Evolutionary conservation across 2,888 invertebrate genomes (phyloP).

Genomic region (Drosophila limbata): DNA sequence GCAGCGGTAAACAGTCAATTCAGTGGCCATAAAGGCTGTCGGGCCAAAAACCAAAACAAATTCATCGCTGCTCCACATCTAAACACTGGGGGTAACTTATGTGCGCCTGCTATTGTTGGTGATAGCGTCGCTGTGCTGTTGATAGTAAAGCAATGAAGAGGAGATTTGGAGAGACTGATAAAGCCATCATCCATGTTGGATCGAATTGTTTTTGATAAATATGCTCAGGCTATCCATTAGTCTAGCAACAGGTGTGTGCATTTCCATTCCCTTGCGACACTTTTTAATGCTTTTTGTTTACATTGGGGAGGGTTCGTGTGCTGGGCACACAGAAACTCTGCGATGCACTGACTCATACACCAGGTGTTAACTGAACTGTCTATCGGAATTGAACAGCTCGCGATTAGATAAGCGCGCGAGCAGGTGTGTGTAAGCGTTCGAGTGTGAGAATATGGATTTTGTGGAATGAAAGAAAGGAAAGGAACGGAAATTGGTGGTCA

Average conservation of each 20-base stretch:
- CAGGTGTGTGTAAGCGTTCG: conserved; percentile 38
- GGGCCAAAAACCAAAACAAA: conserved; percentile 25
- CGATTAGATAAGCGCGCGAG: conserved; percentile 68
- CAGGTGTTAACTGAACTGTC: conserved; percentile 71
- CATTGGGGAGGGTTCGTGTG: conserved; percentile 56
- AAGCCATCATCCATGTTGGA: conserved; percentile 46
- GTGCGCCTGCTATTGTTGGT: conserved; percentile 68
- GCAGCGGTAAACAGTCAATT: conserved; percentile 54
- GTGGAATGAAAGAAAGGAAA: background rate
- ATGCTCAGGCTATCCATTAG: conserved; percentile 23
- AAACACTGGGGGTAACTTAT: conserved; percentile 41
- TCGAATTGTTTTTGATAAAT: conserved; percentile 5
- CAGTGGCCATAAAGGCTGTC: conserved; percentile 42
- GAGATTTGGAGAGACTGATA: conserved; percentile 54
- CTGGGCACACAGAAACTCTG: conserved; percentile 69
- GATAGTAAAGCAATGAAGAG: conserved; percentile 56
- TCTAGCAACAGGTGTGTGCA: conserved; percentile 58
- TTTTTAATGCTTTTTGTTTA: conserved; percentile 64
- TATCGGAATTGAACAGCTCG: conserved; percentile 50
- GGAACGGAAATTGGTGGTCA: conserved; percentile 78
- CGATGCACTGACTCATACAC: conserved; percentile 61
- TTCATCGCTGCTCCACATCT: conserved; percentile 11
- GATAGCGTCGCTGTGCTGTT: conserved; percentile 57
- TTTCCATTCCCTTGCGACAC: conserved; percentile 27
- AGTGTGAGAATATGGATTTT: conserved; percentile 35